Base-by-base conservation (phyloP, 2,888 invertebrate species). In the Drosophila sordidapex region DNA sequence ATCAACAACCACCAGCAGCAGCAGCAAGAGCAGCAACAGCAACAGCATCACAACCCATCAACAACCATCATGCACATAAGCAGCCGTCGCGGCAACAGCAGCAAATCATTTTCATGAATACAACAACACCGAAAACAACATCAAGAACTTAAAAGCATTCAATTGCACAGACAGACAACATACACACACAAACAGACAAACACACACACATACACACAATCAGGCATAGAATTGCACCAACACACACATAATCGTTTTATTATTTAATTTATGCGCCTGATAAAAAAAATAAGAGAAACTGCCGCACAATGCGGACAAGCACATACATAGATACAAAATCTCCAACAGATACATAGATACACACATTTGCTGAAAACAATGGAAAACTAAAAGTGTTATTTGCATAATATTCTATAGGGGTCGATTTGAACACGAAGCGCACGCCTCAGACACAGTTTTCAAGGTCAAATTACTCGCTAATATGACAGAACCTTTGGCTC, bases 201-300 rank as follows among this genome's bases (percentile, higher is more conserved):
- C 54, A 59, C 31, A 57, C 31, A 33, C 54, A 58, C 35, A 72
- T 59, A 78, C 69, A 74, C 36, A 68, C 38, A 49, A 31, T 10
- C 7, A 21, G 10, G 36, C 60, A 70, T 66, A 72, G 65, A 74
- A 74, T 36, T 71, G 74, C 65, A 71, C 71, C 65, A 71, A 66
- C 40, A 83, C 82, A 74, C 46, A 80, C 59, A 70, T 54, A 62
- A 80, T 69, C 74, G 81, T 87, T 88, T 91, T 92, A 92, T 91
- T 92, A 92, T 89, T 91, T 91, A 91, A 91, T 92, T 92, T 92
- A 89, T 84, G 81, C 85, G 79, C 65, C 73, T 69, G 89, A 75
- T 77, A 75, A 71, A 88, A 79, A 77, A 60, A 66, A 70, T 21
- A 46, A 69, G 29, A 58, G 67, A 70, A 71, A 43, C 71, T 53